A percentile compares a stretch with the other conserved stretches of the same genome.
Conservation (phyloP, 2,797 vertebrate genomes). For the Sardinella longiceps region DNA sequence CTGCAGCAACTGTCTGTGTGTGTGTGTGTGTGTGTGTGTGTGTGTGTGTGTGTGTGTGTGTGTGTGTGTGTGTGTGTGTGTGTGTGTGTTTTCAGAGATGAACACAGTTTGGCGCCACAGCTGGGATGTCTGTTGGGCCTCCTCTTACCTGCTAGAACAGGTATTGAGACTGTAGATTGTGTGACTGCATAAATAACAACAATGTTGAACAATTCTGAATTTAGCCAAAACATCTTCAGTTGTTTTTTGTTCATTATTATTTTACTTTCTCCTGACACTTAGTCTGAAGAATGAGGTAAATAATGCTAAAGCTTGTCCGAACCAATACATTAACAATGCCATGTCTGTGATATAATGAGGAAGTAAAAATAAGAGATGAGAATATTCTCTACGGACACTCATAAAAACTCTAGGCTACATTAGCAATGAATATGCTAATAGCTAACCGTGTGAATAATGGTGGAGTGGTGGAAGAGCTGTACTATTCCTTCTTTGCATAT, state of each 20-base stretch:
- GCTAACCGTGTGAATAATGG: too few species aligned
- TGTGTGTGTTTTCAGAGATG: neutral
- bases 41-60: constrained; percentile 15
- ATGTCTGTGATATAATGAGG: too few species aligned
- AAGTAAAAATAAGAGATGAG: too few species aligned
- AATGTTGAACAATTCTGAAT: neutral
- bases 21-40: neutral
- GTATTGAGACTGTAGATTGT: neutral
- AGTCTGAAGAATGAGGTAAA: neutral
- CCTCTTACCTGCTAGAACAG: neutral
- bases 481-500: too few species aligned
- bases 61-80: constrained; percentile 7
- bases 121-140: neutral
- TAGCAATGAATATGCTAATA: too few species aligned
- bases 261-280: neutral
- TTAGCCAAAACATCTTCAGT: neutral
- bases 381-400: too few species aligned
- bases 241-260: neutral
- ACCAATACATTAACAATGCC: too few species aligned
- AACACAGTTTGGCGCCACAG: neutral
- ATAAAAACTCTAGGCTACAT: too few species aligned
- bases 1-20: neutral
- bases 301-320: neutral
- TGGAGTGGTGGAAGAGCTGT: too few species aligned
- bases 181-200: neutral